phyloP scores from a whole-genome alignment of 2,113 vertebrate species.

The Quiscalus mexicanus region DNA sequence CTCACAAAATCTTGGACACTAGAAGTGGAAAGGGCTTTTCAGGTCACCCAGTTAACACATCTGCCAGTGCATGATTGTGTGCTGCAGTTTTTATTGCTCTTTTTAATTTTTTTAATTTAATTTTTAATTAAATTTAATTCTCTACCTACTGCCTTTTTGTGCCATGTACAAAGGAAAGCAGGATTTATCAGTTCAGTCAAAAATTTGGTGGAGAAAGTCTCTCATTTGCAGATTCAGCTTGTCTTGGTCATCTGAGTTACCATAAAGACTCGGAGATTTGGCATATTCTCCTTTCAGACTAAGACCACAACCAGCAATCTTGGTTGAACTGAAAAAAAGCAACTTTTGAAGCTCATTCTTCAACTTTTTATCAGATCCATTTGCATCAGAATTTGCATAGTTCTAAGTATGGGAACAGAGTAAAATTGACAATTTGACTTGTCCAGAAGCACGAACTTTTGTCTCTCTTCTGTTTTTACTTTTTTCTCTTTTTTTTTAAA shows the following conservation, averaged over 20 bases:
- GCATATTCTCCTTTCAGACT: not conserved
- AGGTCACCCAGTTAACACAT: not conserved
- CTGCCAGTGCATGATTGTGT: not conserved
- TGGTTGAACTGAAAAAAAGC: not conserved
- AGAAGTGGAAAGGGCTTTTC: not conserved
- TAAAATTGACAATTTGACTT: not conserved
- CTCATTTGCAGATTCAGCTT: not conserved
- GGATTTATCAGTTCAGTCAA: not conserved
- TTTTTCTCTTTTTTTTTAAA: not conserved
- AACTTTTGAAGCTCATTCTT: not conserved
- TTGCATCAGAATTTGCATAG: not conserved
- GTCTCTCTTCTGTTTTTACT: not conserved
- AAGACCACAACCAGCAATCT: not conserved
- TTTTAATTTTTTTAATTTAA: not conserved
- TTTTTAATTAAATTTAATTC: not conserved
- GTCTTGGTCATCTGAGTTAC: not conserved
- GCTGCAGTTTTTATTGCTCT: not conserved
- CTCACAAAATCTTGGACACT: not conserved
- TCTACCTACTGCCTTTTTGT: not conserved
- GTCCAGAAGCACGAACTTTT: not conserved
- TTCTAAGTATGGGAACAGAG: not conserved
- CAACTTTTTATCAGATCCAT: not conserved
- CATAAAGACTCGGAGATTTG: not conserved
- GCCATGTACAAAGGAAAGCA: not conserved
- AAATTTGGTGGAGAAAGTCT: not conserved